Percentiles rank a stretch among this genome's conserved stretches.
These are phyloP conservation scores for Hoplostethus mediterraneus DNA, from an alignment of 2,797 vertebrate species.

Conservation along the genomic window DNA sequence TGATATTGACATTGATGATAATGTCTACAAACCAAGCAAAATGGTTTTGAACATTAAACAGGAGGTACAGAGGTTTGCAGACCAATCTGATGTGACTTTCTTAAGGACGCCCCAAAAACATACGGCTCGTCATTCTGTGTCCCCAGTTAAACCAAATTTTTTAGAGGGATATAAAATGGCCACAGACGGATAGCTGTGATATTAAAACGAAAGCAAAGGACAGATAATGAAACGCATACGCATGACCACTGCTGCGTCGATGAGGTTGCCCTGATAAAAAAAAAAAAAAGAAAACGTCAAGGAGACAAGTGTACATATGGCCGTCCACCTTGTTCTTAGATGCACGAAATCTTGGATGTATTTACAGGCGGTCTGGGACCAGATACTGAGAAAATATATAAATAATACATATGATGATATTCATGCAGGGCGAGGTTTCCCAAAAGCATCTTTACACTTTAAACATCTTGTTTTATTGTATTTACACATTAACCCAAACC, in stretches of 20 bases:
- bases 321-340: constrained; percentile 74
- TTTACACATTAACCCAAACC: constrained; percentile 1
- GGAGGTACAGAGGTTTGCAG: no score
- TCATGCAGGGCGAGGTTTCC: constrained; percentile 50
- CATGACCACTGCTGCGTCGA: constrained; percentile 24
- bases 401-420: constrained; percentile 57
- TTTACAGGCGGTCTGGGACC: constrained; percentile 64
- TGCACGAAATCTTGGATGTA: constrained; percentile 84
- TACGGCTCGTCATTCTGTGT: not conserved
- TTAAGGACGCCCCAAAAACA: not conserved
- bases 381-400: constrained; percentile 16
- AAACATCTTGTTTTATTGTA: constrained; percentile 36
- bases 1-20: not conserved
- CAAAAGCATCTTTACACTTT: constrained; percentile 46
- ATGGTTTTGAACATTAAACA: not conserved
- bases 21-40: not conserved
- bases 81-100: no score
- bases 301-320: constrained; percentile 81
- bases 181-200: not conserved
- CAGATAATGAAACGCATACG: constrained; percentile 8
- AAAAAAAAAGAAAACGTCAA: constrained; percentile 22
- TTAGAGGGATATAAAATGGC: constrained; percentile 5
- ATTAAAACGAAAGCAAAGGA: constrained; percentile 11
- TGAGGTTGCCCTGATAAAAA: constrained; percentile 14
- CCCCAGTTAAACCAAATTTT: constrained; percentile 5